Evolutionary conservation across 1,140 invertebrate species (phyloP), one percentile per base, ranked within the genome.

Genomic region (Psilanteris sp.): DNA sequence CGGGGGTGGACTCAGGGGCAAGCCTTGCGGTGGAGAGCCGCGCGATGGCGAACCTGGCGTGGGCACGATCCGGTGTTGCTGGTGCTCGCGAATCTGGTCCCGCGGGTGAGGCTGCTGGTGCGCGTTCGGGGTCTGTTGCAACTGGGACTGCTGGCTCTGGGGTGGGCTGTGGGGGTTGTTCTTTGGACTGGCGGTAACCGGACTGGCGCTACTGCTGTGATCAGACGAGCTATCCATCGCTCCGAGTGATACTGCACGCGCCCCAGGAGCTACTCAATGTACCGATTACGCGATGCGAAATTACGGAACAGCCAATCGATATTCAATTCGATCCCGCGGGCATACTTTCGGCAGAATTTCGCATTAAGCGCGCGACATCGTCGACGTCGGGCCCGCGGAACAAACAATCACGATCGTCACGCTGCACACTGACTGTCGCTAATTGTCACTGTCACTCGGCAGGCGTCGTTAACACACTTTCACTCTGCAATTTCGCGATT

Each of bases 1-100:
- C 41, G 94, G 94, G 77, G 93, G 93, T 85, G 94, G 88, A 26
- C 87, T 90, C 76, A 92, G 90, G 26, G 92, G 91, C 48, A 92
- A 85, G 48, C 90, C 86, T 72, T 89, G 87, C 1, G 90, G 88
- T 78, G 91, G 89, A 78, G 91, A 87, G 18, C 87, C 88, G 41
- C 88, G 79, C 26, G 85, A 88, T 52, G 82, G 88, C 72, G 82
- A 88, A 67, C 86, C 87, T 43, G 89, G 88, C 44, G 87, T 91
- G 76, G 87, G 87, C 48, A 88, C 85, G 39, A 83, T 83, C 3
- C 87, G 85, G 26, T 83, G 84, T 73, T 89, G 81, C 75, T 86
- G 75, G 43, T 89, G 88, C 13, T 78, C 81, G 61, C 80, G 81
- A 74, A 78, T 64, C 57, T 82, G 67, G 67, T 80, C 68, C 78